These are phyloP conservation scores for Muraenolepis orangiensis DNA, from an alignment of 2,797 vertebrate species.

Conservation along the genomic window DNA sequence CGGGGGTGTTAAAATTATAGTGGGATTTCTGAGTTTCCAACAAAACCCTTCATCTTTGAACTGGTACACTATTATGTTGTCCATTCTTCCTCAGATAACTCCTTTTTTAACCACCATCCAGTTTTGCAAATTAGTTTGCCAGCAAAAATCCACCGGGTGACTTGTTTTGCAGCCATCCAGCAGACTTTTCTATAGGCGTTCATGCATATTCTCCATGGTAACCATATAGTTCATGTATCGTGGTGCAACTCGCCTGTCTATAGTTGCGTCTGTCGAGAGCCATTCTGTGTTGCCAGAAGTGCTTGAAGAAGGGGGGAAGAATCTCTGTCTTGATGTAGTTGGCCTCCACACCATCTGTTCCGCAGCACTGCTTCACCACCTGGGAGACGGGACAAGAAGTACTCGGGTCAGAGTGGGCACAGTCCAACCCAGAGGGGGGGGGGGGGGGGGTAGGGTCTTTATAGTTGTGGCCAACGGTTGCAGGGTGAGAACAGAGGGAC, in stretches of 20 bases:
- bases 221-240: neutral
- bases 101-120: too few species aligned
- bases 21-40: too few species aligned
- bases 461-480: conserved; percentile 45
- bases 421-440: neutral
- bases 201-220: neutral
- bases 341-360: conserved; percentile 97
- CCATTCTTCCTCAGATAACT: too few species aligned
- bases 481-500: conserved; percentile 55
- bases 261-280: conserved; percentile 98
- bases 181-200: too few species aligned
- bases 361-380: conserved; percentile 99
- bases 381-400: conserved; percentile 42
- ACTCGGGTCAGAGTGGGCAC: neutral
- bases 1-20: too few species aligned
- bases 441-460: too few species aligned
- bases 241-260: conserved; percentile 82
- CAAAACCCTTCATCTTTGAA: too few species aligned
- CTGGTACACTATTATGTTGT: too few species aligned
- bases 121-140: too few species aligned
- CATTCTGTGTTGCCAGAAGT: conserved; percentile 99
- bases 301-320: conserved; percentile 98
- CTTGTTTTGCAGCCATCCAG: too few species aligned
- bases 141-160: too few species aligned
- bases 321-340: conserved; percentile 99